A percentile compares a stretch with the other conserved stretches of the same genome.
phyloP scores from a whole-genome alignment of 2,113 vertebrate species.

The Psephotus haematonotus region DNA sequence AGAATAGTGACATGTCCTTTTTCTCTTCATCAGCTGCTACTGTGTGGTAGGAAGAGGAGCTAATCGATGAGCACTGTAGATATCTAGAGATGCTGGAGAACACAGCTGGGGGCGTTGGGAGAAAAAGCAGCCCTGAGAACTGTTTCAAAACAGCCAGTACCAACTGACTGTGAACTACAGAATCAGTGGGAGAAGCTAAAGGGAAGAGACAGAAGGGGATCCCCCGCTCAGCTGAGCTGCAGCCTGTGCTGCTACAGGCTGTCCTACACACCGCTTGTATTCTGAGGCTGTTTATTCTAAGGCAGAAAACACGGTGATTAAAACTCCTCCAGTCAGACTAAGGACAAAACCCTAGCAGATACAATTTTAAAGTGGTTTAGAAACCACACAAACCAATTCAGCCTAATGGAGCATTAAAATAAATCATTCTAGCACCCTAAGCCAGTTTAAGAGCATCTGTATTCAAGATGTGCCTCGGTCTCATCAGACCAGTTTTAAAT shows the following conservation, averaged over 20 bases:
- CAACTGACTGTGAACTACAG: not conserved
- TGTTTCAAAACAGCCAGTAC: not conserved
- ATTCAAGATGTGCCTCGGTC: slow-evolving; percentile 31
- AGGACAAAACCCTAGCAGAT: slow-evolving; percentile 26
- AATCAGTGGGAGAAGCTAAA: not conserved
- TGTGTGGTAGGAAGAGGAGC: not conserved
- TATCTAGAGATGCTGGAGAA: not conserved
- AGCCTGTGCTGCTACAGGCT: not conserved
- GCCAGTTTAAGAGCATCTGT: slow-evolving; percentile 59
- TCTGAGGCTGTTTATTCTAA: not conserved
- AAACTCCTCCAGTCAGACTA: not conserved
- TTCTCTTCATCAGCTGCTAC: not conserved
- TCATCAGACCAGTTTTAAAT: slow-evolving; percentile 28
- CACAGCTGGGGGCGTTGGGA: fast-evolving
- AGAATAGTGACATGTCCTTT: not conserved
- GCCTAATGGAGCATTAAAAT: slow-evolving; percentile 61
- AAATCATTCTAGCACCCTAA: slow-evolving; percentile 61
- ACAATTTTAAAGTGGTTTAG: slow-evolving; percentile 45
- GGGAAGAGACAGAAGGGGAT: not conserved
- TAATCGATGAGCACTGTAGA: not conserved
- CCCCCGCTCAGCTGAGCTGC: not conserved
- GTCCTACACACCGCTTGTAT: not conserved
- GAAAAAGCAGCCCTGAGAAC: not conserved
- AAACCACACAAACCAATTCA: slow-evolving; percentile 58
- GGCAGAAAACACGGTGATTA: not conserved